Conservation (phyloP, 1,140 invertebrate genomes). For the Melanaphis sacchari region DNA sequence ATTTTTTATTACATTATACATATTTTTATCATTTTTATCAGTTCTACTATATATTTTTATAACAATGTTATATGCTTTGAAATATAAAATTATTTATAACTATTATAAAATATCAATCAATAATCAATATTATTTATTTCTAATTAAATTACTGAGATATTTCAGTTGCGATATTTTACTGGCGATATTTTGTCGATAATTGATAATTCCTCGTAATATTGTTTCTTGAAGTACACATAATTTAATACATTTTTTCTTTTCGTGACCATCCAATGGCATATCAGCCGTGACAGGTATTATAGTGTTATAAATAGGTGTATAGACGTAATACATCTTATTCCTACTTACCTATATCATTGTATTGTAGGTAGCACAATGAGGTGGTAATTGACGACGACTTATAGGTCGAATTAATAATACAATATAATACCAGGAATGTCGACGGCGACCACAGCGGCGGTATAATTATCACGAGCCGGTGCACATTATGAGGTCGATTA, state of each 20-base stretch:
- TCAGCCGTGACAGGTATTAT: not conserved
- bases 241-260: not conserved
- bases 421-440: not conserved
- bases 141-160: too few relatives aligned
- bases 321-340: not conserved
- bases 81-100: too few relatives aligned
- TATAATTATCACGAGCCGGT: not conserved
- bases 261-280: not conserved
- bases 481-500: not conserved
- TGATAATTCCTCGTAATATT: too few relatives aligned
- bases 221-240: not conserved
- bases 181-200: too few relatives aligned
- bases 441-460: not conserved
- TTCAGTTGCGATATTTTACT: too few relatives aligned
- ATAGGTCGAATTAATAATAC: not conserved
- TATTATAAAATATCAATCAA: too few relatives aligned
- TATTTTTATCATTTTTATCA: too few relatives aligned
- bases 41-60: too few relatives aligned
- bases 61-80: too few relatives aligned
- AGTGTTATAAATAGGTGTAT: not conserved
- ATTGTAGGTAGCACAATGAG: conserved; percentile 9
- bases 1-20: too few relatives aligned
- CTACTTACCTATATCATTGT: not conserved
- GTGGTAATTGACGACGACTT: not conserved
- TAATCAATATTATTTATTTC: too few relatives aligned